Conservation (phyloP, 1,140 invertebrate genomes). For the Drosophila ficusphila region DNA sequence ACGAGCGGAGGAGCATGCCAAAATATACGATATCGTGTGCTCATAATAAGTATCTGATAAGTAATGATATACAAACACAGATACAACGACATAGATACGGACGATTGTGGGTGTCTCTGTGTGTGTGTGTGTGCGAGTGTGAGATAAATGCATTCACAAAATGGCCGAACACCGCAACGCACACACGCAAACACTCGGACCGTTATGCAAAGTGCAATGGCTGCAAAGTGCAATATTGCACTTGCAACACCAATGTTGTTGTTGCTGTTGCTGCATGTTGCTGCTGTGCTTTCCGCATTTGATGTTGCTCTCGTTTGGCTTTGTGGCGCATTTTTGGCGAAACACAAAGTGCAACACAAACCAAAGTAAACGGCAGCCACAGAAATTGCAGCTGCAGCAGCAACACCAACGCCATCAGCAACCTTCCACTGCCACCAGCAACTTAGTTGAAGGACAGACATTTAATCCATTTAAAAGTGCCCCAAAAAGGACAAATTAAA, state of each 20-base stretch:
- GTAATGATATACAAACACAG: conserved; percentile 82
- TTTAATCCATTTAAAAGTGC: conserved; percentile 28
- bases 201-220: conserved; percentile 81
- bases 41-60: conserved; percentile 83
- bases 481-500: conserved; percentile 4
- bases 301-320: conserved; percentile 71
- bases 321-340: conserved; percentile 79
- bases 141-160: conserved; percentile 73
- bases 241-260: conserved; percentile 20
- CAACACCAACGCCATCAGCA: conserved; percentile 2
- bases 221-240: conserved; percentile 52
- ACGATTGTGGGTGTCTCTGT: neutral
- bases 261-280: conserved; percentile 20
- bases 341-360: conserved; percentile 75
- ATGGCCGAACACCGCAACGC: conserved; percentile 71
- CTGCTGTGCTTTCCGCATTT: conserved; percentile 43
- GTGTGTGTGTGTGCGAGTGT: conserved; percentile 11
- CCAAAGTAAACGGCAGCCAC: conserved; percentile 59
- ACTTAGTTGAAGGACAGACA: conserved; percentile 6
- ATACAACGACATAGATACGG: conserved; percentile 42
- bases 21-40: conserved; percentile 82
- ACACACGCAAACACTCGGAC: conserved; percentile 55
- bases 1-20: conserved; percentile 54
- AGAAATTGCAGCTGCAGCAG: conserved; percentile 23
- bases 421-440: neutral